These are phyloP conservation scores for Aphrocallistes beatrix DNA, from an alignment of 37 sponge, comb jelly and placozoan species.

Conservation along the genomic window DNA sequence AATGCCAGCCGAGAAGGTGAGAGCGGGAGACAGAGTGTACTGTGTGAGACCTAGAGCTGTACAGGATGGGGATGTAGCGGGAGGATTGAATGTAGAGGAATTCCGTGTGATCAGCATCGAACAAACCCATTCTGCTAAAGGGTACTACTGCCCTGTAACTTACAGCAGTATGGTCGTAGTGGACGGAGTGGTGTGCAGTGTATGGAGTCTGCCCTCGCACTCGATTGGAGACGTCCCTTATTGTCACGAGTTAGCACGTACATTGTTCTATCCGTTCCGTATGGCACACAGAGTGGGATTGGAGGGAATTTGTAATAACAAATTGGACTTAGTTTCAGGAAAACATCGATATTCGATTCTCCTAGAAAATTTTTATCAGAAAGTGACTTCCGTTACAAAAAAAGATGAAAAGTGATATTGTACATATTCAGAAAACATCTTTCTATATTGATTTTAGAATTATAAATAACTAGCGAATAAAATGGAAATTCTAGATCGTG, in stretches of 20 bases:
- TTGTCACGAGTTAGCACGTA: not conserved
- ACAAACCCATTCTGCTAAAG: not conserved
- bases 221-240: not conserved
- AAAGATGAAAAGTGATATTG: too few species aligned
- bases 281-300: not conserved
- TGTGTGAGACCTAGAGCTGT: not conserved
- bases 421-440: too few species aligned
- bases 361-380: not conserved
- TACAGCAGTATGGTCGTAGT: slow-evolving; percentile 10
- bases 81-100: too few species aligned
- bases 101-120: not conserved
- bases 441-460: too few species aligned
- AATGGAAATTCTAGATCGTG: too few species aligned
- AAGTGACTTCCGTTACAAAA: too few species aligned
- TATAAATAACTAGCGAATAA: too few species aligned
- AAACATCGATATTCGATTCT: not conserved
- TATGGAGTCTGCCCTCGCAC: not conserved
- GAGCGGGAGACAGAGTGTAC: not conserved
- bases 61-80: too few species aligned
- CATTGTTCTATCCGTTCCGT: not conserved
- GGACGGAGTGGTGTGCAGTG: slow-evolving; percentile 9
- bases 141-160: not conserved
- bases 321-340: not conserved
- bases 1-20: not conserved
- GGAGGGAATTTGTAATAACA: not conserved